These are phyloP conservation scores for Pangasius krempfi DNA, from an alignment of 2,797 vertebrate genomes.

Conservation along the genomic window DNA sequence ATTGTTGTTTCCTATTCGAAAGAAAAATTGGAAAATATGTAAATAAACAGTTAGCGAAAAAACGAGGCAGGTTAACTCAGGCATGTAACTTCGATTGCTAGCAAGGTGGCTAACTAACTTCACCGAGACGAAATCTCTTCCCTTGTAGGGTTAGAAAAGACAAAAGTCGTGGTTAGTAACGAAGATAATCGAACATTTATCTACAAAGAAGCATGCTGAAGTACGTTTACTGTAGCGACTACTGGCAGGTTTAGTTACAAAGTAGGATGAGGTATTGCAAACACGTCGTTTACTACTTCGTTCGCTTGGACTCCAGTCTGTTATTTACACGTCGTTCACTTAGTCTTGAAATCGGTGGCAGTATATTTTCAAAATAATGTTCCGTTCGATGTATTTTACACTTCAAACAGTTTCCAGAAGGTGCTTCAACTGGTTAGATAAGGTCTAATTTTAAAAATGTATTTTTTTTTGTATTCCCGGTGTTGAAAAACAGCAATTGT, in stretches of 20 bases:
- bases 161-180: neutral
- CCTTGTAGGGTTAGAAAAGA: neutral
- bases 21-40: neutral
- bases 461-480: neutral
- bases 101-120: slow-evolving; percentile 18
- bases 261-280: neutral
- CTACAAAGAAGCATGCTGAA: neutral
- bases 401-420: neutral
- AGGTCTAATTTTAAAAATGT: neutral
- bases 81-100: neutral
- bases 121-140: neutral
- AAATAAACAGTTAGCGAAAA: neutral
- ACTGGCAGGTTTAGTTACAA: neutral
- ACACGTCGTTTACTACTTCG: neutral
- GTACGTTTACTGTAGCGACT: neutral
- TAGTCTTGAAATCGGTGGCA: neutral
- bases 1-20: neutral
- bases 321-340: neutral
- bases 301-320: neutral
- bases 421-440: neutral
- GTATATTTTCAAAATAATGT: neutral
- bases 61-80: neutral
- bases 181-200: neutral
- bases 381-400: neutral
- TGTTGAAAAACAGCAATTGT: neutral